Evolutionary conservation across 2,888 invertebrate species (phyloP).

Genomic region (Leucophenga montana): DNA sequence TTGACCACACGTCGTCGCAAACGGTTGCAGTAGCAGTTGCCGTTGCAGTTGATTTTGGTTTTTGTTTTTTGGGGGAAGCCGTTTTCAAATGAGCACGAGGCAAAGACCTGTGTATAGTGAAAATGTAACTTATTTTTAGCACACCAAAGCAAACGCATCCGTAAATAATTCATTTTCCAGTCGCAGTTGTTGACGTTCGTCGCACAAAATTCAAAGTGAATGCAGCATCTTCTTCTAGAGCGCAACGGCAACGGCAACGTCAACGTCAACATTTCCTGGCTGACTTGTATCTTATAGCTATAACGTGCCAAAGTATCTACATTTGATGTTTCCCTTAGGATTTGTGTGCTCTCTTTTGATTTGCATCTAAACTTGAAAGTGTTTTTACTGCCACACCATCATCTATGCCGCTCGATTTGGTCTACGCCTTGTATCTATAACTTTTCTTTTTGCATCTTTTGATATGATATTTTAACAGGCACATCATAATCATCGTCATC

Average conservation of each 20-base stretch:
- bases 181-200: constrained; percentile 64
- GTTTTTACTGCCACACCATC: constrained; percentile 6
- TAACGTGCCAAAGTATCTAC: neutral
- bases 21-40: neutral
- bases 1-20: neutral
- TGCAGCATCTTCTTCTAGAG: neutral
- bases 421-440: constrained; percentile 2
- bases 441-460: constrained; percentile 1
- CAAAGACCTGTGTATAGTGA: neutral
- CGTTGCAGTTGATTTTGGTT: neutral
- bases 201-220: constrained; percentile 48
- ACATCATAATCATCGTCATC: constrained; percentile 16
- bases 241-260: too few relatives aligned
- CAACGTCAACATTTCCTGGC: neutral
- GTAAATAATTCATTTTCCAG: constrained; percentile 67
- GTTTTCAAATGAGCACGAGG: neutral
- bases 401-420: constrained; percentile 6
- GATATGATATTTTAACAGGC: neutral
- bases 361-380: constrained; percentile 26
- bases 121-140: constrained; percentile 53
- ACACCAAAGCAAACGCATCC: constrained; percentile 42
- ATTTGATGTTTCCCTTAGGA: constrained; percentile 23
- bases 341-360: neutral
- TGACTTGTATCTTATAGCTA: neutral
- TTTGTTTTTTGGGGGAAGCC: constrained; percentile 7